Conservation (phyloP, 2,888 invertebrate genomes). For the Thera britannica region DNA sequence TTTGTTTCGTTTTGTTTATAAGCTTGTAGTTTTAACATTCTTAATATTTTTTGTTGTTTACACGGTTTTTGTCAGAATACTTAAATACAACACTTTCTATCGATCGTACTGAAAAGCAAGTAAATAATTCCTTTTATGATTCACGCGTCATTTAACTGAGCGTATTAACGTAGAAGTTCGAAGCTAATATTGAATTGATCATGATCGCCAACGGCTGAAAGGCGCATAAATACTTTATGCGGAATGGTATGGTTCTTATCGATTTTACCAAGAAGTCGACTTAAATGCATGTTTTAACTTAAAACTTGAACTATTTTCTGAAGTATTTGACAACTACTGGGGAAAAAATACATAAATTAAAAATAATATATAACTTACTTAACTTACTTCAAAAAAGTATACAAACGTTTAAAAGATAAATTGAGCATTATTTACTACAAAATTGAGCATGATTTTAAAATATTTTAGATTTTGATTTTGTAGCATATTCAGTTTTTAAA, state of each 20-base stretch:
- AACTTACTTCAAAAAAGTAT: too few relatives aligned
- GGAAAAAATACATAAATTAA: not conserved
- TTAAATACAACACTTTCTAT: constrained; percentile 5
- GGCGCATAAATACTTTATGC: constrained; percentile 57
- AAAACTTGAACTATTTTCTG: constrained; percentile 16
- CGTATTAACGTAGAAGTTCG: constrained; percentile 23
- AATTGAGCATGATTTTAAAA: not conserved
- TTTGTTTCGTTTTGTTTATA: constrained; percentile 5
- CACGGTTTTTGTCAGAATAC: constrained; percentile 11
- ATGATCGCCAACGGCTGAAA: constrained; percentile 40
- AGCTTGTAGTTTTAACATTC: not conserved
- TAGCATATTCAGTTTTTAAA: not conserved
- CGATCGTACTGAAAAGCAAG: constrained; percentile 13
- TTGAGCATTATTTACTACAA: too few relatives aligned
- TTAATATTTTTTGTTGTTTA: constrained; percentile 13
- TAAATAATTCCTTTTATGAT: constrained; percentile 10
- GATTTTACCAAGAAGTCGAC: constrained; percentile 59
- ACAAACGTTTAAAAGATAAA: not conserved
- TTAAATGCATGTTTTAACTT: constrained; percentile 45
- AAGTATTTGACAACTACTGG: not conserved
- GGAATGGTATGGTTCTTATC: constrained; percentile 57
- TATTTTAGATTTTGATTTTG: constrained; percentile 1
- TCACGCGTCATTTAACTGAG: constrained; percentile 12
- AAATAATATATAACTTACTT: too few relatives aligned
- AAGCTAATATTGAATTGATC: constrained; percentile 40